Conservation (phyloP, 2,113 vertebrate genomes). For the Ondatra zibethicus region DNA sequence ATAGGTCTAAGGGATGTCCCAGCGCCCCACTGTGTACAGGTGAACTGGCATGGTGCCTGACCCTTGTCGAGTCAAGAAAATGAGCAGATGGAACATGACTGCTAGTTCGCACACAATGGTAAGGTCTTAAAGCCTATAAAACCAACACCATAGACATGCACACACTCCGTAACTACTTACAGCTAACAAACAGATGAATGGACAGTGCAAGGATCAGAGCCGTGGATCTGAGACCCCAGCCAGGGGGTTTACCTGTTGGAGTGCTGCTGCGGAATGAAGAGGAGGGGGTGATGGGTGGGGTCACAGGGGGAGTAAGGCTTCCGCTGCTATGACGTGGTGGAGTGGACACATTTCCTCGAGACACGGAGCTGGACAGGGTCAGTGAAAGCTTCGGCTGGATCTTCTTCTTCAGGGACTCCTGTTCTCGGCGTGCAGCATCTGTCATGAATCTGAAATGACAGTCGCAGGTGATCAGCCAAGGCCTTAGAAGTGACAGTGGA, state of each 20-base stretch:
- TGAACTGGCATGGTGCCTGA: no score
- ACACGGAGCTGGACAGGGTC: slow-evolving; percentile 93
- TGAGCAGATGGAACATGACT: not conserved
- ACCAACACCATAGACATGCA: no score
- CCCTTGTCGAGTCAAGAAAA: not conserved
- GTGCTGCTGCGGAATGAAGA: slow-evolving; percentile 98
- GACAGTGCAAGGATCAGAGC: not conserved
- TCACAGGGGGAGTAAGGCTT: slow-evolving; percentile 98
- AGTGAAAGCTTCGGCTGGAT: slow-evolving; percentile 96
- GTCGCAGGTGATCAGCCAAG: not conserved
- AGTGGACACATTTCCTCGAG: slow-evolving; percentile 94
- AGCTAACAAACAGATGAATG: not conserved
- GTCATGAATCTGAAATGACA: slow-evolving; percentile 95
- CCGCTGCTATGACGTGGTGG: slow-evolving; percentile 96
- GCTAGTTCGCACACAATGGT: not conserved
- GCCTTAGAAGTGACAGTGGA: not conserved
- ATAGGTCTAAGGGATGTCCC: not conserved
- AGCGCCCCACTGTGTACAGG: not conserved
- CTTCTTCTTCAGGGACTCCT: slow-evolving; percentile 96
- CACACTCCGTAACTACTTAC: not conserved
- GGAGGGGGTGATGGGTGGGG: slow-evolving; percentile 98
- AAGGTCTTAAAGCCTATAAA: not conserved
- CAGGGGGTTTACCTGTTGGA: slow-evolving; percentile 92
- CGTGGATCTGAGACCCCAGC: not conserved
- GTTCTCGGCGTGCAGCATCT: slow-evolving; percentile 96